phyloP scores from a whole-genome alignment of 1,140 invertebrate genomes.

The Cydia amplana region DNA sequence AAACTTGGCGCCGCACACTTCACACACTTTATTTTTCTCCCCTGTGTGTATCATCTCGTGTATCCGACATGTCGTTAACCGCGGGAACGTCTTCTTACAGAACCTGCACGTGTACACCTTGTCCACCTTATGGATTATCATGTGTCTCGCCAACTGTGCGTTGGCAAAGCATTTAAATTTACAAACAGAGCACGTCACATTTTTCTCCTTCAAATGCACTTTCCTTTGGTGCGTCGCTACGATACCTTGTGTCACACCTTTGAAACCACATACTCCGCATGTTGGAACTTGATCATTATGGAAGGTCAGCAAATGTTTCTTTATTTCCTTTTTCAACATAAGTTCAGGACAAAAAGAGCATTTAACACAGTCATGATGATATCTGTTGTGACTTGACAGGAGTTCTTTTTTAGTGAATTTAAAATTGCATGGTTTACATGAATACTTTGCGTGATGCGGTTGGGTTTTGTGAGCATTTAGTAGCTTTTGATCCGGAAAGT shows the following conservation, averaged over 20 bases:
- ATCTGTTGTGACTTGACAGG: neutral
- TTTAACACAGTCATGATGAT: neutral
- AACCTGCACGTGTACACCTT: conserved; percentile 18
- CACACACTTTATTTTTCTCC: conserved; percentile 85
- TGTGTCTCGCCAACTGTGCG: neutral
- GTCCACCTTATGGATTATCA: conserved; percentile 14
- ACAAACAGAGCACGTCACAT: neutral
- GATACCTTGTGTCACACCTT: neutral
- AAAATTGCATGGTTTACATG: neutral
- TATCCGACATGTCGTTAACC: conserved; percentile 72
- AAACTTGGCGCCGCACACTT: conserved; percentile 85
- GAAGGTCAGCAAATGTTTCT: neutral
- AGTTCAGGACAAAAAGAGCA: neutral
- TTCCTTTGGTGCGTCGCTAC: conserved; percentile 29
- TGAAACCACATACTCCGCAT: conserved; percentile 34
- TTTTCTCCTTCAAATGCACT: conserved; percentile 37
- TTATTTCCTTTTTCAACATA: neutral
- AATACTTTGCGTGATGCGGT: neutral
- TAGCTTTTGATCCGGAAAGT: neutral
- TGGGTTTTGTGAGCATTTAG: neutral
- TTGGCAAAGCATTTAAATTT: neutral
- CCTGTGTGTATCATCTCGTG: conserved; percentile 86
- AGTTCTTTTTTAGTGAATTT: neutral
- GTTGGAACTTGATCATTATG: neutral
- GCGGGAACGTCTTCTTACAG: conserved; percentile 41